Evolutionary conservation across 1,140 invertebrate species (phyloP).

Genomic region (Asbolus verrucosus): DNA sequence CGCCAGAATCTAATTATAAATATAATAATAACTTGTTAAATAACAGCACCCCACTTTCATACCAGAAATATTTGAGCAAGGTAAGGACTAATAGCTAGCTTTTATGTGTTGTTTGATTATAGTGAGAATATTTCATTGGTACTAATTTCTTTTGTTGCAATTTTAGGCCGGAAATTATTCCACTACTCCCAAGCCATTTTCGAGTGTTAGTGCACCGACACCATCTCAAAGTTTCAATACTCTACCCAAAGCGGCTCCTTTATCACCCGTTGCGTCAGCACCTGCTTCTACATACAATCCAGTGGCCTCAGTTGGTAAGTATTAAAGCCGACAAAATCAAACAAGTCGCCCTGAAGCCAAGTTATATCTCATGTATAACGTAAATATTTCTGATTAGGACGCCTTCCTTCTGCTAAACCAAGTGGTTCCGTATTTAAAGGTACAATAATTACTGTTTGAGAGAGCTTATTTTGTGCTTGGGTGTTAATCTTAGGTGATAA

Average conservation of each 20-base stretch:
- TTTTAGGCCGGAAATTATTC: conserved; percentile 43
- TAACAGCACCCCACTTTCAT: conserved; percentile 54
- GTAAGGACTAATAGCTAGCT: conserved; percentile 54
- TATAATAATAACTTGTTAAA: conserved; percentile 52
- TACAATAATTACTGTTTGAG: conserved; percentile 56
- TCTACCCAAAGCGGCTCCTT: conserved; percentile 65
- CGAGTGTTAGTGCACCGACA: conserved; percentile 64
- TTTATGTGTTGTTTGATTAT: no score
- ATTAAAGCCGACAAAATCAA: background rate
- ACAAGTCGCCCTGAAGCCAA: conserved; percentile 21
- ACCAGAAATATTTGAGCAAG: conserved; percentile 56
- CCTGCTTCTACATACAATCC: conserved; percentile 64
- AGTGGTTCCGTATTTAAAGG: conserved; percentile 63
- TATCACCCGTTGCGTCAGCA: conserved; percentile 67
- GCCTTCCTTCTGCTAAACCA: conserved; percentile 61
- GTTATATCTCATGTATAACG: conserved; percentile 5
- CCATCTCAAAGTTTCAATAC: conserved; percentile 65
- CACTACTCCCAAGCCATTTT: conserved; percentile 72
- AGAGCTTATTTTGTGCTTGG: conserved; percentile 39
- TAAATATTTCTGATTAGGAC: conserved; percentile 59
- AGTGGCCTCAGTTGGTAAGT: conserved; percentile 60
- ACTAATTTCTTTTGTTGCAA: background rate
- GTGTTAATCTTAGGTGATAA: conserved; percentile 33
- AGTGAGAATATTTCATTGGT: no score
- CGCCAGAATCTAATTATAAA: conserved; percentile 50